A percentile compares a stretch with the other conserved stretches of the same genome.
Conservation (phyloP, 2,797 vertebrate genomes). For the Leptodactylus fallax region DNA sequence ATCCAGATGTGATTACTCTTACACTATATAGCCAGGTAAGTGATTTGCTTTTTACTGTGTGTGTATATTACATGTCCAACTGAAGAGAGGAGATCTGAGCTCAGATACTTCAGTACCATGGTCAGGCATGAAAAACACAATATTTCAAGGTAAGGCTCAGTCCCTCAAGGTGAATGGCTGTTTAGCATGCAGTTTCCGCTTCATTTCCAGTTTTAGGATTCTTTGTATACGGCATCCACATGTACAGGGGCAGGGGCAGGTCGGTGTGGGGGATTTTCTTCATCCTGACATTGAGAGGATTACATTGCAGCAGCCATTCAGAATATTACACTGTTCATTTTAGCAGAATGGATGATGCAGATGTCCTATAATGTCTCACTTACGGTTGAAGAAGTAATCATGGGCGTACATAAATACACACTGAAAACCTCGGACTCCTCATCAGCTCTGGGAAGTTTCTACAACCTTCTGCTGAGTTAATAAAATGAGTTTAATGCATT, state of each 20-base stretch:
- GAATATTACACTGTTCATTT: neutral
- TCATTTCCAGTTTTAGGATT: too few relatives aligned
- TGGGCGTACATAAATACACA: slow-evolving; percentile 6
- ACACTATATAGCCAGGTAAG: too few relatives aligned
- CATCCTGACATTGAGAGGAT: neutral
- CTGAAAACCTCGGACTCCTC: neutral
- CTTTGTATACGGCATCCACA: neutral
- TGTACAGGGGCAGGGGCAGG: too few relatives aligned
- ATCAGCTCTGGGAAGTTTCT: neutral
- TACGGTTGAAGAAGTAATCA: slow-evolving; percentile 10
- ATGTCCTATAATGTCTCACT: slow-evolving; percentile 11
- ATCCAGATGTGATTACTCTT: too few relatives aligned
- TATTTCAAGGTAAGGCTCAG: too few relatives aligned
- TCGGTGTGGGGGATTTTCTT: neutral
- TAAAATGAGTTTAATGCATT: too few relatives aligned
- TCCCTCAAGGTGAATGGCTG: too few relatives aligned
- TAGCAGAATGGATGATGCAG: neutral
- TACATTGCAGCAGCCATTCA: neutral
- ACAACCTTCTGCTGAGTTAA: too few relatives aligned
- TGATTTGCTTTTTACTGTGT: too few relatives aligned
- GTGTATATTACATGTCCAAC: too few relatives aligned
- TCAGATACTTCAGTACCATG: neutral
- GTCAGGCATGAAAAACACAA: neutral
- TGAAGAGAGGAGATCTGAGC: too few relatives aligned
- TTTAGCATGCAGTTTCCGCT: too few relatives aligned